Evolutionary conservation across 2,888 invertebrate species (phyloP).

Genomic region (Ceratothoa steindachneri): DNA sequence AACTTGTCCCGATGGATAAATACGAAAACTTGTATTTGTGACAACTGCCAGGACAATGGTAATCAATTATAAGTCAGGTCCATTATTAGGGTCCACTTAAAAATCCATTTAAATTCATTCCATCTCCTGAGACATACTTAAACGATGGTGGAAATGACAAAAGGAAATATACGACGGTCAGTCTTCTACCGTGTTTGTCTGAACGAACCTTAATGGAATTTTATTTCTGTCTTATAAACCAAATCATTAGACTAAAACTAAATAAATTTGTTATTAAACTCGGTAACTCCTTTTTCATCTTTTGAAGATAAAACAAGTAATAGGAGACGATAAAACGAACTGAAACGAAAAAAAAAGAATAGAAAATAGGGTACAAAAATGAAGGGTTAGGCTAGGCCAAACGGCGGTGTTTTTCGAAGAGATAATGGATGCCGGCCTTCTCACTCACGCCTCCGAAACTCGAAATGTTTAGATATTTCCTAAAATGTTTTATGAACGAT

Average conservation of each 20-base stretch:
- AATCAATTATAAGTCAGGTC: not conserved
- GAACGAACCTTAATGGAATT: not conserved
- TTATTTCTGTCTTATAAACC: too few species aligned
- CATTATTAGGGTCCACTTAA: not conserved
- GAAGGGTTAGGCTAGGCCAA: not conserved
- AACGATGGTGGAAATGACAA: not conserved
- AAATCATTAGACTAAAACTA: not conserved
- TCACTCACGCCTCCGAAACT: not conserved
- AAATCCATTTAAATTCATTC: not conserved
- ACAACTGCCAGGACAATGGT: not conserved
- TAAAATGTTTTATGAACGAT: not conserved
- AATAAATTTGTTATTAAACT: not conserved
- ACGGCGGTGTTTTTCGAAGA: not conserved
- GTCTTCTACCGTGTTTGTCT: not conserved
- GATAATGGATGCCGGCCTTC: conserved; percentile 8
- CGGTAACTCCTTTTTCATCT: not conserved
- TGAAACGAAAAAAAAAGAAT: not conserved
- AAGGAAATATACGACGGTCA: not conserved
- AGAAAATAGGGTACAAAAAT: not conserved
- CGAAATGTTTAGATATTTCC: not conserved
- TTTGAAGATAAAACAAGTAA: not conserved
- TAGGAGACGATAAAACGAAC: not conserved
- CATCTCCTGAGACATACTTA: not conserved
- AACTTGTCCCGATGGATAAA: not conserved
- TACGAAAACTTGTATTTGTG: not conserved